Evolutionary conservation across 1,140 invertebrate genomes (phyloP).

Genomic region (Periplaneta americana): DNA sequence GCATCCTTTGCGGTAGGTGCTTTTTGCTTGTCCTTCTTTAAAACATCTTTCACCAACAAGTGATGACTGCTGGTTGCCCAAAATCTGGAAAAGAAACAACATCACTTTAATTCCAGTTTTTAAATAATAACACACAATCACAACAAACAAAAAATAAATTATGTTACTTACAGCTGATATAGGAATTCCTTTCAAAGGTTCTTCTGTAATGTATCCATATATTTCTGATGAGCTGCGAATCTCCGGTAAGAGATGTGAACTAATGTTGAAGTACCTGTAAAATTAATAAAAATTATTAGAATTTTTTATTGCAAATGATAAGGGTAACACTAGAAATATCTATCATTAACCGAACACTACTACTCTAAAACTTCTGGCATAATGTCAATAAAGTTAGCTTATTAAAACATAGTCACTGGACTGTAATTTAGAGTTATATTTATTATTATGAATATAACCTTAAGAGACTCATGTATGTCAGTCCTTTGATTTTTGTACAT

Average conservation of each 20-base stretch:
- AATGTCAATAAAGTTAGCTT: too few species aligned
- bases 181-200: conserved; percentile 70
- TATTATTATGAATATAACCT: too few species aligned
- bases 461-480: too few species aligned
- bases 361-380: too few species aligned
- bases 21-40: conserved; percentile 66
- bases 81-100: conserved; percentile 39
- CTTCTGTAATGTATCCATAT: conserved; percentile 59
- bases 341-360: too few species aligned
- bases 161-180: conserved; percentile 79
- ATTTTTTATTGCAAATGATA: too few species aligned
- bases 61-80: conserved; percentile 75
- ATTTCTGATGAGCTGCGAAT: conserved; percentile 71
- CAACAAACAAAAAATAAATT: background rate
- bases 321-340: too few species aligned
- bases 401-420: too few species aligned
- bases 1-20: conserved; percentile 79
- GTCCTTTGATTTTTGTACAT: too few species aligned
- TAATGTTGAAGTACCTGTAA: conserved; percentile 65
- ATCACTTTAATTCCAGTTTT: background rate
- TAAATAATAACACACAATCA: background rate
- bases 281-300: background rate
- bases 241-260: conserved; percentile 57
- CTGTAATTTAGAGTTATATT: too few species aligned
- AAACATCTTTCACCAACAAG: conserved; percentile 75